Evolutionary conservation across 2,888 invertebrate species (phyloP), one percentile per base, ranked within the genome.

Genomic region (Drosophila kambysellisi): DNA sequence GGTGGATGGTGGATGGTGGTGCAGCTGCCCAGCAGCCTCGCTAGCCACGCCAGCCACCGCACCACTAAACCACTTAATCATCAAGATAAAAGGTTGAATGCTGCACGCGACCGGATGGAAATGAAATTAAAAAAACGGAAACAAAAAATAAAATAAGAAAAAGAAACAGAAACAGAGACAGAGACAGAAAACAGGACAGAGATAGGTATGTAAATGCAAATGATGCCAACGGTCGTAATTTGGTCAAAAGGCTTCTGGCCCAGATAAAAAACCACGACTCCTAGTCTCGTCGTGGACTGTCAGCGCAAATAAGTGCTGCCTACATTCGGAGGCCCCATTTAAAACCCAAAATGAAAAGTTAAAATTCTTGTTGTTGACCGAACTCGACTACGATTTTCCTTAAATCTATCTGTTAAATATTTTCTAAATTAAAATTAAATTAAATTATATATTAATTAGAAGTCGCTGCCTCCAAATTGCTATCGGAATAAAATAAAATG

Each of bases 291-390:
- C 37, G 48, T 1, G 20, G 20, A 11, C 76, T 62, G 69, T 58
- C 79, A 56, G 72, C 53, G 70, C 62, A 62, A 83, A 86, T 71
- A 83, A 83, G 81, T 81, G 84, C 71, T 87, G 84, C 70, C 84
- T 67, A 59, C 75, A 69, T 60, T 81, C 52, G 11, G 57, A 58
- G 70, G 73, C 62, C 7, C n/a, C 32, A 8, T 66, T 41, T 12
- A 8, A 54, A 11, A 54, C 20, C 53, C 17, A 54, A 54, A 35
- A 37, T 7, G 35, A 54, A 9, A 78, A 46, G 1, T 1, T 3
- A 43, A 2, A 25, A 15, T 46, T 25, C 15, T 15, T 20, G 8
- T 17, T 8, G 4, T 41, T 4, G 43, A 20, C 11, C 11, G 20
- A 8, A 7, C 25, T 25, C 46, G 46, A 46, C 46, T 25, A 1